Evolutionary conservation across 2,113 vertebrate species (phyloP).

Genomic region (Prionailurus viverrinus): DNA sequence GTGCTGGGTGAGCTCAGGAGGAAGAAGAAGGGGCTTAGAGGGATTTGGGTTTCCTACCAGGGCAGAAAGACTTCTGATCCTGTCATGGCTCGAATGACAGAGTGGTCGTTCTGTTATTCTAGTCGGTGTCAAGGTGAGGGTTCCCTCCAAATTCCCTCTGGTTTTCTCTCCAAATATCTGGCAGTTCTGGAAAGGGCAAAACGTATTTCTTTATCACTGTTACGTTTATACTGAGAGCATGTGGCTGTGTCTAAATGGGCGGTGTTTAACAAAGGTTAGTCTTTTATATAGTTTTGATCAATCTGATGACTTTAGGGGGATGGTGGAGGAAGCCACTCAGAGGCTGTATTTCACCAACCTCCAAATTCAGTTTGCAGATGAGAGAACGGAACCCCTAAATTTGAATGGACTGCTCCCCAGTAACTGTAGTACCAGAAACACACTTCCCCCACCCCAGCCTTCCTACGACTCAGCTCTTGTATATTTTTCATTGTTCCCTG

Average conservation of each 20-base stretch:
- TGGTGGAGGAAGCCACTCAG: neutral
- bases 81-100: neutral
- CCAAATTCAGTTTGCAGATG: neutral
- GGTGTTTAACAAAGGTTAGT: neutral
- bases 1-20: neutral
- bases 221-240: neutral
- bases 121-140: neutral
- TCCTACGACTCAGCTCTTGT: neutral
- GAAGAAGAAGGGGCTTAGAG: neutral
- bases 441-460: neutral
- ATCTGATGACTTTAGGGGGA: neutral
- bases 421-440: neutral
- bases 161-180: slow-evolving; percentile 38
- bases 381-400: neutral
- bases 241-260: neutral
- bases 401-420: neutral
- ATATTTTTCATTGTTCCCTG: neutral
- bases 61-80: neutral
- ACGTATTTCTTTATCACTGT: neutral
- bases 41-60: neutral
- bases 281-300: neutral
- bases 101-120: neutral
- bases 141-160: neutral
- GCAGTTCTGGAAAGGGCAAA: neutral
- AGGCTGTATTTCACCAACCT: neutral